Evolutionary conservation across 2,797 vertebrate species (phyloP), one percentile per base, ranked within the genome.

Genomic region (Apodemus agrarius): DNA sequence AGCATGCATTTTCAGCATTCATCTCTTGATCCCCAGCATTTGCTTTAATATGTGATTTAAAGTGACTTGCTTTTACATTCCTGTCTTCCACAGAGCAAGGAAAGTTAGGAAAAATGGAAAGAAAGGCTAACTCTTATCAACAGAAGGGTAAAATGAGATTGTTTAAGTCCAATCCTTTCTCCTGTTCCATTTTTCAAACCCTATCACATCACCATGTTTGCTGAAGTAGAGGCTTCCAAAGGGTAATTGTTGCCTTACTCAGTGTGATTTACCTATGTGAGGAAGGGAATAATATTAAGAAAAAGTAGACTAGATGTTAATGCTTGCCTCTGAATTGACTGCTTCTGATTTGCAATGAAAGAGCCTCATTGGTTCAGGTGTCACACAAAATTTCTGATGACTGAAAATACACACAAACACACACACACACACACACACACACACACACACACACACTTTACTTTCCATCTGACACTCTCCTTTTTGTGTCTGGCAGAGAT

Each of bases 1-100:
- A 81, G 0, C 0, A 21, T 8, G 43, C 2, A 7, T 76, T 75
- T 17, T 21, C 8, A 34, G 40, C 12, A 0, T n/a, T 37, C 46
- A 92, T 49, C 31, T 9, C 37, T 31, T 61, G 37, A 63, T 11
- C 17, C 6, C 6, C 69, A 43, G 21, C 0, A 29, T 89, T 76
- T 81, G 13, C 0, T 7, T 81, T 34, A 40, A 72, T 40, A 24
- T 9, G 0, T 34, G 1, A 85, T 63, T 75, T n/a, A 40, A 67
- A 3, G 22, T 57, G 1, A 34, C 72, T 69, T 29, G 12, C 10
- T 49, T 85, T 74, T 81, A 4, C 21, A 22, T 34, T 59, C 19
- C 40, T 46, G 10, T 19, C 22, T 9, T 17, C 10, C 11, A 4
- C 4, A 3, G 7, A 72, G 34, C 21, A 34, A 10, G 29, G 2